Conservation (phyloP, 2,797 vertebrate species). For the Spea hammondii region DNA sequence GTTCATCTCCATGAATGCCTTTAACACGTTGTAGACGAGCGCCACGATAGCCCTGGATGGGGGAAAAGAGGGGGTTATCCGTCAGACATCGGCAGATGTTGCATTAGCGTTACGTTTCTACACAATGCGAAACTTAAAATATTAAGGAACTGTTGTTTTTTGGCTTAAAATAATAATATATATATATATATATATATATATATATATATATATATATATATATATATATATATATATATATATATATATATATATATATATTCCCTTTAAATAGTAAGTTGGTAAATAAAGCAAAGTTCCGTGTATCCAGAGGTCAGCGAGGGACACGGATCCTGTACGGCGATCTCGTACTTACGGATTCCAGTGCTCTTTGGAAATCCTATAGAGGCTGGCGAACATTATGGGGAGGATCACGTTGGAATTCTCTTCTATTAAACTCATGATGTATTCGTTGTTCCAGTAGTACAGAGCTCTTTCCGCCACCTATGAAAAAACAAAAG, state of each 20-base stretch:
- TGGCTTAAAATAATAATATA: no score
- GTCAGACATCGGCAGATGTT: neutral
- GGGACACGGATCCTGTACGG: no score
- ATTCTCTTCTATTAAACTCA: constrained; percentile 99
- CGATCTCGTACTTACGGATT: constrained; percentile 83
- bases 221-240: no score
- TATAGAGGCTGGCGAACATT: constrained; percentile 98
- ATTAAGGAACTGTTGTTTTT: no score
- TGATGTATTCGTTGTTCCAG: constrained; percentile 99
- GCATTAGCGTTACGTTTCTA: neutral
- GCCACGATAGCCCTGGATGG: constrained; percentile 91
- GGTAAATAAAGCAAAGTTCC: neutral
- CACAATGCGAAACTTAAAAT: neutral
- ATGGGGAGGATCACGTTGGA: constrained; percentile 98
- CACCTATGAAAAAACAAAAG: constrained; percentile 72
- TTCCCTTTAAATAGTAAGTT: no score
- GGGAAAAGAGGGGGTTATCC: neutral
- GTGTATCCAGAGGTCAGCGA: neutral
- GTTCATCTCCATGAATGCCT: constrained; percentile 99
- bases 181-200: no score
- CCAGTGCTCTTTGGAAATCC: constrained; percentile 99
- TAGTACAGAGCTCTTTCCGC: constrained; percentile 96
- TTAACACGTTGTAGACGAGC: constrained; percentile 97
- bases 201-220: no score
- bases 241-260: no score